Evolutionary conservation across 2,797 vertebrate genomes (phyloP), one percentile per base, ranked within the genome.

Genomic region (Rhynchonycteris naso): DNA sequence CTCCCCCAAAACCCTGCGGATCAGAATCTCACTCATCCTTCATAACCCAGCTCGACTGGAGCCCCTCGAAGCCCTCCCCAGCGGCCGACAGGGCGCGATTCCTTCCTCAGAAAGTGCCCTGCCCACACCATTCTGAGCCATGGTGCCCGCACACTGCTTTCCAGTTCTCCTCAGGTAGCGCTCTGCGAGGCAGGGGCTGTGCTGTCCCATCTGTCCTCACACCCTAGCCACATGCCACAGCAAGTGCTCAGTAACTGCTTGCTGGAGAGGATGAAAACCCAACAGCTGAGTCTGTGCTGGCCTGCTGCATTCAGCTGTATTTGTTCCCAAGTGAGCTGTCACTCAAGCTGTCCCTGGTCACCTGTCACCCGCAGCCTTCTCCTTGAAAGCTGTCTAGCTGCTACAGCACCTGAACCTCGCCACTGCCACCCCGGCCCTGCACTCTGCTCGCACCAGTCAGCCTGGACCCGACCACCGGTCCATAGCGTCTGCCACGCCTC

Each of bases 111-210:
- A 35, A 54, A 78, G 82, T 0, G 4, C 35, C 33, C 19, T 16
- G 14, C 2, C 11, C 3, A 7, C 0, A 1, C 21, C 12, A 61
- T 5, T 3, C 4, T 11, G 7, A 15, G 28, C 18, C 22, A 54
- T 4, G 59, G 0, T 16, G 35, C 61, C 72, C 28, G 43, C 30
- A 24, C 1, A 11, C 28, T 11, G 26, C 28, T 35, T 14, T 2
- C 14, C 2, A 15, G 14, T 54, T 75, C 38, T 21, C 28, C 56
- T 13, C 13, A 35, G 7, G 68, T 24, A 11, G 10, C 28, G 10
- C 26, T 59, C 66, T 24, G 2, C 2, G 28, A 18, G 58, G 54
- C 4, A 71, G 35, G 56, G 38, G 19, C 56, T 9, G 26, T 12
- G 33, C 52, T 2, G 4, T 26, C 58, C 68, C 43, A 10, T 18